phyloP scores from a whole-genome alignment of 2,113 vertebrate genomes.

The Gymnobelideus leadbeateri region DNA sequence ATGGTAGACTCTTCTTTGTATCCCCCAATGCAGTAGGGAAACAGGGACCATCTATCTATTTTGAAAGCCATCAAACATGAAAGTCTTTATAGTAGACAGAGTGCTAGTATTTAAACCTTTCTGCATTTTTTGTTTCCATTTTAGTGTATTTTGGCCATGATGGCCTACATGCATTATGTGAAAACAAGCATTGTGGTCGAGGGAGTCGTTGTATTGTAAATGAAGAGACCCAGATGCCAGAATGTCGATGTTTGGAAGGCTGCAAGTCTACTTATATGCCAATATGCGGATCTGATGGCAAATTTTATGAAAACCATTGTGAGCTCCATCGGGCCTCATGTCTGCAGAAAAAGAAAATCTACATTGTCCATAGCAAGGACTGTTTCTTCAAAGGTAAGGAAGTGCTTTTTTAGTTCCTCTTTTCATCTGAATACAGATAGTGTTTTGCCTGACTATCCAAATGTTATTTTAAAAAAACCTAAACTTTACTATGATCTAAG shows the following conservation, averaged over 20 bases:
- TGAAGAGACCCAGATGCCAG: conserved; percentile 84
- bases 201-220: conserved; percentile 89
- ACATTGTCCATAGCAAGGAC: conserved; percentile 91
- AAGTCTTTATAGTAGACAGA: not conserved
- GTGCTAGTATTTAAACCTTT: conserved; percentile 6
- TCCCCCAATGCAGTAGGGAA: not conserved
- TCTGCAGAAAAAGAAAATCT: conserved; percentile 89
- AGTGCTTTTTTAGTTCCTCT: not conserved
- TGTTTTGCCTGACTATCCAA: not conserved
- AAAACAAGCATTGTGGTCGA: conserved; percentile 88
- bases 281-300: conserved; percentile 94
- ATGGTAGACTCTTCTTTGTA: not conserved
- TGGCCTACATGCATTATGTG: conserved; percentile 79
- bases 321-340: conserved; percentile 94
- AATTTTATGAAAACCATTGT: conserved; percentile 96
- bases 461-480: not conserved
- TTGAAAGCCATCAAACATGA: not conserved
- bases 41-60: not conserved
- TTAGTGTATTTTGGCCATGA: conserved; percentile 82
- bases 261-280: conserved; percentile 93
- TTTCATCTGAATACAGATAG: not conserved
- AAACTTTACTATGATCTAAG: rapidly evolving
- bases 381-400: conserved; percentile 97
- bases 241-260: conserved; percentile 89
- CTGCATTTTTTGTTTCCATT: not conserved